Evolutionary conservation across 2,888 invertebrate genomes (phyloP), one percentile per base, ranked within the genome.

Genomic region (Gymnosoma rotundatum): DNA sequence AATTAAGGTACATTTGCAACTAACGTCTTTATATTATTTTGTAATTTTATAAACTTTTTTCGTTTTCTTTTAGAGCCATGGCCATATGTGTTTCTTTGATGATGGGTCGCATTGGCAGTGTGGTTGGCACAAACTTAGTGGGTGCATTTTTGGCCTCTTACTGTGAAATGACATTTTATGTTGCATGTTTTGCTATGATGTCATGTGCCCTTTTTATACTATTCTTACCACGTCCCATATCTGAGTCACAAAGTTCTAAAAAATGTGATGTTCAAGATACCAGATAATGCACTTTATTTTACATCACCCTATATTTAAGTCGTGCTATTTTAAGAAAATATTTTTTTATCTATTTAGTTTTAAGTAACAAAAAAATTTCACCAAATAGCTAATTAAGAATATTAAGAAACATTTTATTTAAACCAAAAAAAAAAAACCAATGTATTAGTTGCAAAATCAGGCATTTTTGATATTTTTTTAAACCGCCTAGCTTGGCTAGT

Each of bases 21-120:
- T 12, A 38, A 38, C 7, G 38, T 10, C 12, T n/a, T 14, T 7
- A n/a, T n/a, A n/a, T 48, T 52, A 0, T 45, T 36, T 5, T 54
- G 0, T 54, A 16, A 4, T 48, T 20, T 66, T 32, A 14, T 42
- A 12, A 42, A 42, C 42, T 42, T 42, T 12, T 32, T 12, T 38
- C 7, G 18, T 9, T 54, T 45, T 61, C 20, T 56, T 74, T 80
- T 89, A 91, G 93, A 87, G 93, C 92, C 50, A 93, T 93, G 93
- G 93, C 93, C 38, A 89, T 93, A 75, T 93, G 93, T 50, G 92
- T 94, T 79, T 93, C 93, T 0, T 86, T 93, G 14, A 93, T 93
- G 93, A 91, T 93, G 86, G 94, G 94, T n/a, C 90, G 93, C 10
- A 78, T 89, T 56, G 93, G 93, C 10, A 93, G 93, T 50, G 92